Percentiles rank a stretch among this genome's conserved stretches.
Evolutionary conservation across 2,113 vertebrate genomes (phyloP).

Genomic region (Callipepla squamata): DNA sequence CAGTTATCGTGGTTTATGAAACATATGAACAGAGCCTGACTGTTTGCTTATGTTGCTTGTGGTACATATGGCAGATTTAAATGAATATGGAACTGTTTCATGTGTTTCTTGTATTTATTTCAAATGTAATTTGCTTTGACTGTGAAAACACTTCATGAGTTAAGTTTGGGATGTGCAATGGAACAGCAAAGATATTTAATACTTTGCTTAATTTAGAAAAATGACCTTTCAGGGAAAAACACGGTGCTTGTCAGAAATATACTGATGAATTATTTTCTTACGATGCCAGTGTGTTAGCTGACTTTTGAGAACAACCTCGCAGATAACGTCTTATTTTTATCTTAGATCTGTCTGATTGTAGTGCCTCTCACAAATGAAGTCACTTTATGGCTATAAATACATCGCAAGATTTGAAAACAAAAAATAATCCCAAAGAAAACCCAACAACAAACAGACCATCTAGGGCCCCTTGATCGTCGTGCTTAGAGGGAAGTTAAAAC

Average conservation of each 20-base stretch:
- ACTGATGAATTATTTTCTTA: slow-evolving; percentile 57
- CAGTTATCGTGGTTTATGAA: not conserved
- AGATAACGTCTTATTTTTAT: slow-evolving; percentile 66
- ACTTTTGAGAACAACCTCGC: slow-evolving; percentile 41
- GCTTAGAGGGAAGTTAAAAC: not conserved
- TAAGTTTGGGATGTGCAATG: slow-evolving; percentile 4
- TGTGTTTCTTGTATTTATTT: not conserved
- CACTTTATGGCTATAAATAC: slow-evolving; percentile 28
- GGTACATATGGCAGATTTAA: not conserved
- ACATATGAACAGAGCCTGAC: not conserved
- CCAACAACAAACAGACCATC: accelerated
- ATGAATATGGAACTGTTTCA: not conserved
- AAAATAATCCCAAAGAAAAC: not conserved
- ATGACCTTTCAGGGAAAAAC: slow-evolving; percentile 44
- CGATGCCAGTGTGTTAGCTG: slow-evolving; percentile 11
- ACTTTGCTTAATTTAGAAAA: slow-evolving; percentile 64
- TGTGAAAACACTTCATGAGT: slow-evolving; percentile 10
- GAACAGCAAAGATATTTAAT: slow-evolving; percentile 46
- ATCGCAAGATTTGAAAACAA: not conserved
- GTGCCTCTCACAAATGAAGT: slow-evolving; percentile 12
- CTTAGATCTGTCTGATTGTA: slow-evolving; percentile 37
- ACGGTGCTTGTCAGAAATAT: slow-evolving; percentile 52
- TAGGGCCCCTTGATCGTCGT: not conserved
- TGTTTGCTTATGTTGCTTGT: not conserved
- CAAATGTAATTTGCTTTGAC: slow-evolving; percentile 1